These are phyloP conservation scores for Triplophysa tibetana DNA, from an alignment of 2,113 vertebrate species.

Conservation along the genomic window DNA sequence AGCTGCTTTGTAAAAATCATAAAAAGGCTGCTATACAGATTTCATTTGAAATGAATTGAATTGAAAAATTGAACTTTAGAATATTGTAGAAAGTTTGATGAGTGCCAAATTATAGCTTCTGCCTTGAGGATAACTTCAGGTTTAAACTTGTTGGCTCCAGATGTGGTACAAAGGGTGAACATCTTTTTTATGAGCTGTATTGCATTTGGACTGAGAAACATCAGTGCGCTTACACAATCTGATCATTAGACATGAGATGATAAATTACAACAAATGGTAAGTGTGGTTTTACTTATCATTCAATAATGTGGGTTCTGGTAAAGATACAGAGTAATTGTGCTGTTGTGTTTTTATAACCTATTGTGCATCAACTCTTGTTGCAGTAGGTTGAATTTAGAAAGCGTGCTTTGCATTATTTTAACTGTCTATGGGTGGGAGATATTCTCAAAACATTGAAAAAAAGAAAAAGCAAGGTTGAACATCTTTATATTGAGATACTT, in stretches of 20 bases:
- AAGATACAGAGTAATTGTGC: background rate
- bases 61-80: background rate
- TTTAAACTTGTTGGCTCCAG: slow-evolving; percentile 29
- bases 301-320: background rate
- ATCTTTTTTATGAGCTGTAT: background rate
- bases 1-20: too few relatives aligned
- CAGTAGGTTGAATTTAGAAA: background rate
- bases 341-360: background rate
- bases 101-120: slow-evolving; percentile 4
- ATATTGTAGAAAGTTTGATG: background rate
- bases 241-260: background rate
- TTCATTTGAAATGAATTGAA: too few relatives aligned
- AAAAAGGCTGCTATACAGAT: too few relatives aligned
- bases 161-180: slow-evolving; percentile 13
- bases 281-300: background rate
- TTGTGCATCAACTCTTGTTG: background rate
- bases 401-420: background rate
- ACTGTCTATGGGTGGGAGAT: background rate
- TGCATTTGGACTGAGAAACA: slow-evolving; percentile 12
- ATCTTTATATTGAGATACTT: too few relatives aligned
- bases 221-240: slow-evolving; percentile 2
- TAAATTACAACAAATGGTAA: slow-evolving; percentile 4
- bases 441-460: background rate
- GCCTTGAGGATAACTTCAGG: slow-evolving; percentile 27
- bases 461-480: background rate